A percentile compares a stretch with the other conserved stretches of the same genome.
These are phyloP conservation scores for Argyresthia goedartella DNA, from an alignment of 2,888 invertebrate species.

Conservation along the genomic window DNA sequence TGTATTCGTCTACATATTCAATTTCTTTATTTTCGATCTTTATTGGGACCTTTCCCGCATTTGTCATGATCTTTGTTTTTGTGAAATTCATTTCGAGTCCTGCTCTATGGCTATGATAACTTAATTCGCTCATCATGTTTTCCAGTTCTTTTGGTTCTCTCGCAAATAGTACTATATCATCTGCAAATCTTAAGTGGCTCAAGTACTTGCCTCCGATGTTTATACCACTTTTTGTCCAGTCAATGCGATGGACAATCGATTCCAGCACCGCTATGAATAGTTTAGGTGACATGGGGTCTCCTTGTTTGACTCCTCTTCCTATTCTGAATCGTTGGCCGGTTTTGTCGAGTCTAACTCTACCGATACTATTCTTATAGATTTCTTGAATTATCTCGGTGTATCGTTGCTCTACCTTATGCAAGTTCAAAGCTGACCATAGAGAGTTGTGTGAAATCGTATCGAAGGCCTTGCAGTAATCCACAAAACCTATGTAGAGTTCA, in stretches of 20 bases:
- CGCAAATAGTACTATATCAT: slow-evolving; percentile 3
- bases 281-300: slow-evolving; percentile 6
- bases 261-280: slow-evolving; percentile 8
- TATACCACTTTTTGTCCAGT: slow-evolving; percentile 2
- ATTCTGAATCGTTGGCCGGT: slow-evolving; percentile 6
- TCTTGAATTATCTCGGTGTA: slow-evolving; percentile 8
- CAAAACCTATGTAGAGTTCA: slow-evolving; percentile 4
- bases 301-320: slow-evolving; percentile 6
- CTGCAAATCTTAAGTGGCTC: neutral
- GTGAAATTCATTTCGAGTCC: neutral
- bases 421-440: slow-evolving; percentile 11
- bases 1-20: neutral
- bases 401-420: slow-evolving; percentile 6
- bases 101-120: neutral
- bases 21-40: neutral
- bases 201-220: neutral
- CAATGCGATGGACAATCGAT: neutral
- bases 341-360: slow-evolving; percentile 7
- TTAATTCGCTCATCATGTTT: neutral
- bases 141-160: neutral
- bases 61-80: neutral
- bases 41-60: neutral
- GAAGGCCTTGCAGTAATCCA: slow-evolving; percentile 13
- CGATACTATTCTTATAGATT: slow-evolving; percentile 6
- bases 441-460: slow-evolving; percentile 11